Conservation (phyloP, 2,888 invertebrate genomes). For the Stenodera caucasica region DNA sequence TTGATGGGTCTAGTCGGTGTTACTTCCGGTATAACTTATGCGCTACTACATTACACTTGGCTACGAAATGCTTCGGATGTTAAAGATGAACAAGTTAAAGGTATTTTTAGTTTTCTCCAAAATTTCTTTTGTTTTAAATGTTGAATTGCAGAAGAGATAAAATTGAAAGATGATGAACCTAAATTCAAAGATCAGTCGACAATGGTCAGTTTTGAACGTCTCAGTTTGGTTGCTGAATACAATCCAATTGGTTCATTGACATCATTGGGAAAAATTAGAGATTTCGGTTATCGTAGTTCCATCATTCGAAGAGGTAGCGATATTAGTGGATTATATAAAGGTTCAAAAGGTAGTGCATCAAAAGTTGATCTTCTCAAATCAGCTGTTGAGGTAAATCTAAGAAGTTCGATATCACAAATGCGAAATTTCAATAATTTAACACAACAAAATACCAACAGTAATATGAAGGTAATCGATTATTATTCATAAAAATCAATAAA, state of each 20-base stretch:
- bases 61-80: slow-evolving; percentile 60
- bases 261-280: slow-evolving; percentile 64
- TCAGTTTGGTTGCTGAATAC: slow-evolving; percentile 74
- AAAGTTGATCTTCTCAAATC: slow-evolving; percentile 71
- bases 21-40: slow-evolving; percentile 70
- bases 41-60: slow-evolving; percentile 72
- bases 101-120: too few relatives aligned
- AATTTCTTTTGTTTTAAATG: too few relatives aligned
- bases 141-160: slow-evolving; percentile 57
- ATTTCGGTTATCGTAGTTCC: slow-evolving; percentile 49
- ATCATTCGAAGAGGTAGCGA: slow-evolving; percentile 60
- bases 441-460: slow-evolving; percentile 29
- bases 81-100: slow-evolving; percentile 27
- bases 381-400: slow-evolving; percentile 65
- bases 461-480: slow-evolving; percentile 36
- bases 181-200: slow-evolving; percentile 70
- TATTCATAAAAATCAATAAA: too few relatives aligned
- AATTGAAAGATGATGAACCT: slow-evolving; percentile 63
- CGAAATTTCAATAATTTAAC: slow-evolving; percentile 36
- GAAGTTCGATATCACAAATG: slow-evolving; percentile 38
- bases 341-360: slow-evolving; percentile 58
- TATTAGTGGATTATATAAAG: slow-evolving; percentile 59
- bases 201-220: slow-evolving; percentile 70
- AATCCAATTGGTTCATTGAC: slow-evolving; percentile 76
- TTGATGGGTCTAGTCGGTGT: slow-evolving; percentile 77